These are phyloP conservation scores for Notospermus geniculatus DNA, from an alignment of 1,140 invertebrate genomes.

Conservation along the genomic window DNA sequence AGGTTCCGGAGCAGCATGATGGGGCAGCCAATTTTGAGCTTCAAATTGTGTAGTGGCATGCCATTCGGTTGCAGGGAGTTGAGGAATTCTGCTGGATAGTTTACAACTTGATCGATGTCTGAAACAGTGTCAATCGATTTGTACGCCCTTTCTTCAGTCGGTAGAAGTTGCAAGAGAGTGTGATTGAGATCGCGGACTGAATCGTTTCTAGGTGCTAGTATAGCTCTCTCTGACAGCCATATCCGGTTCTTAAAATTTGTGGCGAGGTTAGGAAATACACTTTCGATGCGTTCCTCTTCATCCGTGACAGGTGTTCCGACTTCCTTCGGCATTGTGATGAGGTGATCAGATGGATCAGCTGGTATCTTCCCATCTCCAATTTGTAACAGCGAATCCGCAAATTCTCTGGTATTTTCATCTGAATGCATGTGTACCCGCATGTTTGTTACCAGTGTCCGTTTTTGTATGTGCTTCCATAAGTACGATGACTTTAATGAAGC, in stretches of 20 bases:
- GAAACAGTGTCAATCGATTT: conserved; percentile 25
- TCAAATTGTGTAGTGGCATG: conserved; percentile 51
- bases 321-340: conserved; percentile 13
- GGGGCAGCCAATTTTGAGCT: conserved; percentile 45
- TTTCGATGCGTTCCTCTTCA: conserved; percentile 8
- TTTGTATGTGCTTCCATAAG: conserved; percentile 10
- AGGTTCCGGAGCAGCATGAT: conserved; percentile 55
- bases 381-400: too few relatives aligned
- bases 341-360: conserved; percentile 13
- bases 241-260: neutral
- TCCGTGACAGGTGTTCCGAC: conserved; percentile 18
- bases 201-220: conserved; percentile 18
- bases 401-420: neutral
- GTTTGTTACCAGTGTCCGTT: neutral
- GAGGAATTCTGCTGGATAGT: conserved; percentile 48
- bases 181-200: conserved; percentile 22
- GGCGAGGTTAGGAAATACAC: conserved; percentile 19
- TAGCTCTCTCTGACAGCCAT: neutral
- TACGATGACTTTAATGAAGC: conserved; percentile 14
- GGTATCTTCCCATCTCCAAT: neutral
- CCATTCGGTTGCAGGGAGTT: conserved; percentile 45
- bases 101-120: conserved; percentile 25
- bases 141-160: conserved; percentile 9
- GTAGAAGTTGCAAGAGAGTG: conserved; percentile 18
- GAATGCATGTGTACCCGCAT: neutral